Percentiles rank a stretch among this genome's conserved stretches.
Evolutionary conservation across 2,888 invertebrate genomes (phyloP).

Genomic region (Serripes groenlandicus): DNA sequence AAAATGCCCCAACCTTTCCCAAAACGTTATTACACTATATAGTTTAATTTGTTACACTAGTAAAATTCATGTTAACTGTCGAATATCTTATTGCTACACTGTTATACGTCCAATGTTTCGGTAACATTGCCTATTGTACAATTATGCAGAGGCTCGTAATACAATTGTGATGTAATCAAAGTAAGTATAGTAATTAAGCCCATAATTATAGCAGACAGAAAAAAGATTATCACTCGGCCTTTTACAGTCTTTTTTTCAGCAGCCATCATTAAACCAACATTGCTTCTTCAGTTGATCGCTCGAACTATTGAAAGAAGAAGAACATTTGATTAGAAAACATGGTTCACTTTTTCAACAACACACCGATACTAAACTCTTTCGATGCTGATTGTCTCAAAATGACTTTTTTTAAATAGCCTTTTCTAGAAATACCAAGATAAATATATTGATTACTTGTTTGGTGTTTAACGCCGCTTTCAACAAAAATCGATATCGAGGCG

Average conservation of each 20-base stretch:
- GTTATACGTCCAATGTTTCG: background rate
- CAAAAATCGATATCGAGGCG: too few species aligned
- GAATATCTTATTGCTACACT: background rate
- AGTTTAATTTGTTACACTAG: background rate
- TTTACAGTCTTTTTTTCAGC: background rate
- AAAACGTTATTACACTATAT: background rate
- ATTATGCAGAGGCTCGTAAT: background rate
- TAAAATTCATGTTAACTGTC: background rate
- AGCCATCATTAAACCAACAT: slow-evolving; percentile 1
- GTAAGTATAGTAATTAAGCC: background rate
- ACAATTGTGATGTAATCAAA: background rate
- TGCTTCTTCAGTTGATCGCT: too few species aligned
- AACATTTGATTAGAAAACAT: too few species aligned
- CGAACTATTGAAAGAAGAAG: too few species aligned
- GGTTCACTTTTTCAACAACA: too few species aligned
- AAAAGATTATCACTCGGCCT: background rate
- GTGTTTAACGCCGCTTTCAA: too few species aligned
- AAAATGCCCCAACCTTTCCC: background rate
- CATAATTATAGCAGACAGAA: slow-evolving; percentile 4
- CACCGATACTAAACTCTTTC: too few species aligned
- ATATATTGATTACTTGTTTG: too few species aligned
- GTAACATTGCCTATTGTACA: background rate
- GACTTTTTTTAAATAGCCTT: too few species aligned
- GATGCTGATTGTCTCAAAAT: too few species aligned
- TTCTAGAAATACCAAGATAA: too few species aligned